phyloP scores from a whole-genome alignment of 2,797 vertebrate species.

The Heliangelus exortis region DNA sequence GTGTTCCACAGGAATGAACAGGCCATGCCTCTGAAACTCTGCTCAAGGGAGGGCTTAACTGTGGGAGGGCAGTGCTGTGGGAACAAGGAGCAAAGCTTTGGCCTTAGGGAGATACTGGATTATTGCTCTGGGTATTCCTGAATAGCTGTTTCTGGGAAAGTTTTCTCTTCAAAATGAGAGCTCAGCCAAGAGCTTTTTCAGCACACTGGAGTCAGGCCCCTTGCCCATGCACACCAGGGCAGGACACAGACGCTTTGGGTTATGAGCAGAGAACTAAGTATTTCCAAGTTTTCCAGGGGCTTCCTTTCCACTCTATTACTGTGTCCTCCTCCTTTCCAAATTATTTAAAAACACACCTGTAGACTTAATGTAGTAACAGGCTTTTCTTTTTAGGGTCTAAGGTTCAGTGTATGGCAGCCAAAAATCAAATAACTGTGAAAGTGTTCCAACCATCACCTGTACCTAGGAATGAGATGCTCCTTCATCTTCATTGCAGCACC shows the following conservation, averaged over 20 bases:
- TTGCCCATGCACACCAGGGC: neutral
- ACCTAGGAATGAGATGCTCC: neutral
- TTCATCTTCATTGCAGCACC: neutral
- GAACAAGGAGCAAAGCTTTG: neutral
- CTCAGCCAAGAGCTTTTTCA: neutral
- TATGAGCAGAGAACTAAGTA: neutral
- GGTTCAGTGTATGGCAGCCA: neutral
- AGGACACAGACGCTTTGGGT: neutral
- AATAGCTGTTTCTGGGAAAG: neutral
- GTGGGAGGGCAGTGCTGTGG: neutral
- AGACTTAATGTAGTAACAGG: too few species aligned
- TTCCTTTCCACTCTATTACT: neutral
- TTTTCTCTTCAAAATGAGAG: neutral
- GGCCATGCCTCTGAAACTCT: neutral
- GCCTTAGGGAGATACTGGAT: neutral
- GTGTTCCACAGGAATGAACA: neutral
- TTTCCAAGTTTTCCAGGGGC: neutral
- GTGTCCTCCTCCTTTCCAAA: neutral
- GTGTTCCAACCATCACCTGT: neutral
- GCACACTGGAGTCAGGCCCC: neutral
- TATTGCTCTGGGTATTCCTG: neutral
- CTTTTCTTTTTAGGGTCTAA: neutral
- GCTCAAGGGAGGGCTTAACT: neutral
- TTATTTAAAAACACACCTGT: neutral
- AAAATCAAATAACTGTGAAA: neutral